Conservation (phyloP, 2,888 invertebrate species). For the Eupithecia subumbrata region DNA sequence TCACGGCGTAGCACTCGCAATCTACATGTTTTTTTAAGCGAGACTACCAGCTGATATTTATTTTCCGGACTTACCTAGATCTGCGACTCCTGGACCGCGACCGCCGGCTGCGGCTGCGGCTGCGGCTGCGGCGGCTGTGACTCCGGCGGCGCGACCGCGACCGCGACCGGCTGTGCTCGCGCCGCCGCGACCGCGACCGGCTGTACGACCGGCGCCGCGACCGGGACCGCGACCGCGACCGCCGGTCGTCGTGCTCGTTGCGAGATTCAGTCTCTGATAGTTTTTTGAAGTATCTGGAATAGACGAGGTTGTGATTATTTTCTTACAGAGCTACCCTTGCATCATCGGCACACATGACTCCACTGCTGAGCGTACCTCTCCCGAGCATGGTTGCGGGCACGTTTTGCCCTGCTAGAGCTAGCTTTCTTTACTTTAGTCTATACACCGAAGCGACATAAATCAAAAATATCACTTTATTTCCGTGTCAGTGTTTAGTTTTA, state of each 20-base stretch:
- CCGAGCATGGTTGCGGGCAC: too few species aligned
- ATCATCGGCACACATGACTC: too few species aligned
- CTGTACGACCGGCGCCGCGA: constrained; percentile 60
- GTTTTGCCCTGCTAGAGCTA: too few species aligned
- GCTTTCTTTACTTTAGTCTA: too few species aligned
- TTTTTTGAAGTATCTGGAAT: constrained; percentile 59
- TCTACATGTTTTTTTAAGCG: too few species aligned
- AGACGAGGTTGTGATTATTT: neutral
- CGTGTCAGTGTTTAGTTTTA: too few species aligned
- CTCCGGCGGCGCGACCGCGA: constrained; percentile 58
- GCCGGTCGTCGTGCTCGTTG: constrained; percentile 75
- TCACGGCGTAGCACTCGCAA: too few species aligned
- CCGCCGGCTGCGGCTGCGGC: constrained; percentile 1
- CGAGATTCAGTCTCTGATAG: constrained; percentile 83
- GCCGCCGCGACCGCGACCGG: constrained; percentile 59
- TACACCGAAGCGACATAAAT: too few species aligned
- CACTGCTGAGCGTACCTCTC: too few species aligned
- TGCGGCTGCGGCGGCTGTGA: constrained; percentile 51
- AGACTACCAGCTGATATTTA: too few species aligned
- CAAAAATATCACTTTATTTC: too few species aligned
- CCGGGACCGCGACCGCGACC: constrained; percentile 47
- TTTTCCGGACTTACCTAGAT: constrained; percentile 39
- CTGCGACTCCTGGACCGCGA: constrained; percentile 43
- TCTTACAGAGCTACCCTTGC: neutral
- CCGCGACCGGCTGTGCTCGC: constrained; percentile 56